These are phyloP conservation scores for Drosophila buzzatii DNA, from an alignment of 2,888 invertebrate species.

Conservation along the genomic window DNA sequence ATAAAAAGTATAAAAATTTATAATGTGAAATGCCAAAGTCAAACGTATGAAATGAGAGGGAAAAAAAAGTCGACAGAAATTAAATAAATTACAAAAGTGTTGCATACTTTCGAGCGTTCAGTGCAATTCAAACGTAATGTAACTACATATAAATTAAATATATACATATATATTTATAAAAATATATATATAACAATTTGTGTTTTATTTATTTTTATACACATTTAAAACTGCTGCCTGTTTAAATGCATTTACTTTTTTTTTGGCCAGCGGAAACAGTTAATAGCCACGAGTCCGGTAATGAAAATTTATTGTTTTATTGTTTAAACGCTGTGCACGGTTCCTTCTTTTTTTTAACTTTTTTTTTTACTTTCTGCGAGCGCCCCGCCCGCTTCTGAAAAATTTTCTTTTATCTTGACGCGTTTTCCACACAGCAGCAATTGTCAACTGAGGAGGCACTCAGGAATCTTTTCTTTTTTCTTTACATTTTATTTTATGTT, in stretches of 20 bases:
- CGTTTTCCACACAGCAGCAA: constrained; percentile 56
- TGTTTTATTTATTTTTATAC: constrained; percentile 36
- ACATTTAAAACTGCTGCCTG: constrained; percentile 33
- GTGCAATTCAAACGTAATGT: constrained; percentile 56
- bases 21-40: constrained; percentile 71
- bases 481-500: constrained; percentile 44
- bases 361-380: neutral
- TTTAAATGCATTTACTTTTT: constrained; percentile 59
- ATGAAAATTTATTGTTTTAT: constrained; percentile 81
- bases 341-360: constrained; percentile 3
- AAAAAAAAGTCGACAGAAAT: constrained; percentile 16
- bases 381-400: neutral
- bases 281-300: constrained; percentile 78
- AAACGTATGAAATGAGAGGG: constrained; percentile 47
- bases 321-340: constrained; percentile 64
- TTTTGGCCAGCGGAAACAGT: constrained; percentile 63
- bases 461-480: constrained; percentile 23
- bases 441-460: constrained; percentile 50
- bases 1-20: constrained; percentile 33
- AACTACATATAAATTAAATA: neutral
- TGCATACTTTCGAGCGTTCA: constrained; percentile 46
- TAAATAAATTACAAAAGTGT: constrained; percentile 38
- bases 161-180: neutral
- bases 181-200: constrained; percentile 49
- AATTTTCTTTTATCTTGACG: constrained; percentile 53